Percentiles rank a stretch among this genome's conserved stretches.
phyloP scores from a whole-genome alignment of 2,113 vertebrate genomes.

The Rhynchopsitta pachyrhyncha region DNA sequence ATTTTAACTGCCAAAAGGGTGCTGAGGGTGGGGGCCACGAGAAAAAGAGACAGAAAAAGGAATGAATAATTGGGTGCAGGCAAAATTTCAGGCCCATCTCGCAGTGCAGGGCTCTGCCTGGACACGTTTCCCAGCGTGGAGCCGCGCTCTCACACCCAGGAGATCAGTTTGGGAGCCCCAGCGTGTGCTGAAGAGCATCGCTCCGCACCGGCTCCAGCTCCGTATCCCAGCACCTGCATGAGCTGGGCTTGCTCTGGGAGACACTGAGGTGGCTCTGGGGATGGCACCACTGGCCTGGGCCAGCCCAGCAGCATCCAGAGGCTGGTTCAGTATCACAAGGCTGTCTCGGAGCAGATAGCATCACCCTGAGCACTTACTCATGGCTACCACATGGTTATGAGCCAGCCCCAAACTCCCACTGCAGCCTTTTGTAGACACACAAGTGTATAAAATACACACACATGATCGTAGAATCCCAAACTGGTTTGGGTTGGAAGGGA shows the following conservation, averaged over 20 bases:
- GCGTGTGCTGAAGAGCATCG: neutral
- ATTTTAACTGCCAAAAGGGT: neutral
- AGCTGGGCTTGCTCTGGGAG: neutral
- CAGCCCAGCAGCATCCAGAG: too few relatives aligned
- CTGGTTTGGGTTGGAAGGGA: neutral
- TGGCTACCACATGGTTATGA: neutral
- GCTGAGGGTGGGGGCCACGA: neutral
- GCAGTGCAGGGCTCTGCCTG: neutral
- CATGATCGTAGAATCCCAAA: neutral
- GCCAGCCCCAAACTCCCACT: neutral
- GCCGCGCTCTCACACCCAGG: neutral
- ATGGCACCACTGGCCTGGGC: neutral
- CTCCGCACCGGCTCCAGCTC: neutral
- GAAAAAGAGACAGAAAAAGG: neutral
- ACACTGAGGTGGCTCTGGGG: neutral
- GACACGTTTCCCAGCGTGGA: neutral
- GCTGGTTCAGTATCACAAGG: neutral
- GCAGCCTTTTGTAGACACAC: neutral
- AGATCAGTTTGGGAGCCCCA: neutral
- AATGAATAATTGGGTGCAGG: neutral
- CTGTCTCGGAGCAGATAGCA: neutral
- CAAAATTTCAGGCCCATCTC: neutral
- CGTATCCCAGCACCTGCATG: neutral
- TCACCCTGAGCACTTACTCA: neutral
- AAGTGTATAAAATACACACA: neutral